A percentile compares a stretch with the other conserved stretches of the same genome.
Conservation (phyloP, 2,113 vertebrate genomes). For the Puffinus mauretanicus region DNA sequence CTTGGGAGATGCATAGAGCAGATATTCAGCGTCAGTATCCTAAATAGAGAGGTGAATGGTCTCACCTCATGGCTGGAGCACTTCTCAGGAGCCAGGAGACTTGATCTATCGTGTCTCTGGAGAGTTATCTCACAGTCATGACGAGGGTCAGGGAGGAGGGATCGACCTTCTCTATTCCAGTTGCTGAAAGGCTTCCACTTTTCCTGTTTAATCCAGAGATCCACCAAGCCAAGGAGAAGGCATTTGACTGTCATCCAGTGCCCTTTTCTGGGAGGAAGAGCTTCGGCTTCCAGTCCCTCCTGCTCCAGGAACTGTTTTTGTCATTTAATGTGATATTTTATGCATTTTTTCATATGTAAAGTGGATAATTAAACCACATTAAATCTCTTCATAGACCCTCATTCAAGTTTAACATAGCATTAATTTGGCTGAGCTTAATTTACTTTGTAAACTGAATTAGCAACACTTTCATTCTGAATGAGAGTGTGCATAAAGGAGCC, state of each 20-base stretch:
- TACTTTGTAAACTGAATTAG: slow-evolving; percentile 61
- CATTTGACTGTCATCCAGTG: not conserved
- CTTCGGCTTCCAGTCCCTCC: not conserved
- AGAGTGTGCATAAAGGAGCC: not conserved
- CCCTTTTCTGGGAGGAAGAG: not conserved
- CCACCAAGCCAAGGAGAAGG: not conserved
- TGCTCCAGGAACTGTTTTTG: not conserved
- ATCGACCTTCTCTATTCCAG: not conserved
- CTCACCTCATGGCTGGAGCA: not conserved
- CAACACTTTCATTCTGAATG: slow-evolving; percentile 4
- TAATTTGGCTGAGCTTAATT: slow-evolving; percentile 54
- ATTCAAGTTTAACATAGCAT: slow-evolving; percentile 41
- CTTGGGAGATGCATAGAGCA: fast-evolving
- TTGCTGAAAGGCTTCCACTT: not conserved
- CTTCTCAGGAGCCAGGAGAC: not conserved
- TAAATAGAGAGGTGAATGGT: not conserved
- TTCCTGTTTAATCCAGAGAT: not conserved
- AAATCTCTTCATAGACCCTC: slow-evolving; percentile 42
- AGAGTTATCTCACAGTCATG: not conserved
- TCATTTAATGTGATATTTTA: slow-evolving; percentile 12
- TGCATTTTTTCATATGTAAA: slow-evolving; percentile 53
- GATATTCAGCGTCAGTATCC: not conserved
- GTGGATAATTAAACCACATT: slow-evolving; percentile 52
- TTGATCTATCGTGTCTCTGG: not conserved
- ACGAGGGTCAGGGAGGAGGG: not conserved